Evolutionary conservation across 2,888 invertebrate species (phyloP), one percentile per base, ranked within the genome.

Genomic region (Phyto melanocephala): DNA sequence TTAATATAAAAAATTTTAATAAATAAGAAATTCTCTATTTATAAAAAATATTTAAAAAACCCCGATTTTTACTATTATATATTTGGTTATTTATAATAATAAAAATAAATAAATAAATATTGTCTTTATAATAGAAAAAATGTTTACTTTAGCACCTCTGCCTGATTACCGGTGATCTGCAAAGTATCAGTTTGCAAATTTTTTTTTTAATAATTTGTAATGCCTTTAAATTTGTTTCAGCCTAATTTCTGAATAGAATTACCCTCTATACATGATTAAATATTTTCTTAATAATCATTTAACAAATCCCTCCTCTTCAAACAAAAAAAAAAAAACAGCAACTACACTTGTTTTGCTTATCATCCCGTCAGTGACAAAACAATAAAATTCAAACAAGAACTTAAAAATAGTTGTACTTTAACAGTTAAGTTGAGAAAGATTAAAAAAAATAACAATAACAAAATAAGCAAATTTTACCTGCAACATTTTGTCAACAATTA

Each of bases 401-500:
- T 58, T n/a, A n/a, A 10, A 72, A 72, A 42, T 56, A 60, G 62
- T 62, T 72, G 72, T 62, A 72, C 8, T 35, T 50, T 52, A 77
- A 62, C 62, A 52, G 60, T 68, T 71, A 47, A 37, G 47, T 47
- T 47, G n/a, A 50, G 50, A 8, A 15, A 47, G 20, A 47, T 20
- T 1, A 11, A 20, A 62, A 17, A 52, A 35, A 65, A 22, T n/a
- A 52, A 52, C 24, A 45, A 40, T 24, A 20, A n/a, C n/a, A 13
- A 20, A 58, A 17, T 22, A 75, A 45, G 47, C 5, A 68, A n/a
- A 35, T 13, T 33, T 42, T 62, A 45, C 60, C 58, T 62, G 63
- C 58, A 71, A 71, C 52, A 50, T 63, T 62, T 75, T 70, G 70
- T 70, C 75, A 70, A 56, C 50, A 70, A 75, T 80, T 63, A 75